Evolutionary conservation across 2,113 vertebrate species (phyloP).

Genomic region (Glareola pratincola): DNA sequence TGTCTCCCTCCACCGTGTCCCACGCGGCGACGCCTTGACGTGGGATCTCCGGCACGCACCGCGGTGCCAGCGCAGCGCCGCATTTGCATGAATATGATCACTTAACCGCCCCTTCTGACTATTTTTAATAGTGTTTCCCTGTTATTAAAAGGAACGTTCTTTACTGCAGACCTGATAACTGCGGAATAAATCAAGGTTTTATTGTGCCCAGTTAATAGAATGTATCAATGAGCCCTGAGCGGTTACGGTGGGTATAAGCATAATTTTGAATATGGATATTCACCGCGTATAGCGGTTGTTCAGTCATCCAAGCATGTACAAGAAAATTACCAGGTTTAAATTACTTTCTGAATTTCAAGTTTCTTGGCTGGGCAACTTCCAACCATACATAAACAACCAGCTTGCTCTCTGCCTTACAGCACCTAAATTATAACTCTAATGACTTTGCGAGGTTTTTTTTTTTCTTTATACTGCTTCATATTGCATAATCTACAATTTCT

Average conservation of each 20-base stretch:
- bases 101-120: background rate
- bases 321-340: background rate
- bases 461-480: background rate
- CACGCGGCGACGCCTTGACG: fast-evolving
- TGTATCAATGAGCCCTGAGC: background rate
- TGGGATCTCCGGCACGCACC: fast-evolving
- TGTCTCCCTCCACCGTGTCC: background rate
- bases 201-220: background rate
- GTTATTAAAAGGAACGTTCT: background rate
- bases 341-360: background rate
- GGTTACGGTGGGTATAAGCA: background rate
- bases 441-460: background rate
- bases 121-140: background rate
- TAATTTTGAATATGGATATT: conserved; percentile 1
- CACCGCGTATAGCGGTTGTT: background rate
- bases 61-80: fast-evolving
- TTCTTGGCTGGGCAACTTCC: background rate
- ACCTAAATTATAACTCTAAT: background rate
- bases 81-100: background rate
- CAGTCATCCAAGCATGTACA: background rate
- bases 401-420: background rate
- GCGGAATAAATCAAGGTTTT: background rate
- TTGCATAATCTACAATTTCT: background rate
- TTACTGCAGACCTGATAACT: background rate
- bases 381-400: background rate